Conservation (phyloP, 2,797 vertebrate genomes). For the Synanceia verrucosa region DNA sequence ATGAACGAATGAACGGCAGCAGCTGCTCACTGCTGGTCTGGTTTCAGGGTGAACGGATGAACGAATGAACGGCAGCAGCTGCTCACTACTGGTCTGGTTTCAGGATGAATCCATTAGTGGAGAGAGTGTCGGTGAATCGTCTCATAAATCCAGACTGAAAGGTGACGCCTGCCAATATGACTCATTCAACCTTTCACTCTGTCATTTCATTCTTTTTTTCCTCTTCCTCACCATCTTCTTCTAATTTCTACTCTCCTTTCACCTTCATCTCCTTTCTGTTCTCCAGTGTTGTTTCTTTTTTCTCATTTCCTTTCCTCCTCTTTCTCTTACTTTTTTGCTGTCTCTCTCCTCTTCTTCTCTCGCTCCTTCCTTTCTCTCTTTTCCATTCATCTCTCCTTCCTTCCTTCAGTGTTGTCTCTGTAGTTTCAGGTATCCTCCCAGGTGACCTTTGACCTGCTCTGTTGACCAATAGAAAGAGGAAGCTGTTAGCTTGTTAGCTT, state of each 20-base stretch:
- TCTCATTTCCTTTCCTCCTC: background rate
- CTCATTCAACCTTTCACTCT: slow-evolving; percentile 74
- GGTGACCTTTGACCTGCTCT: no score
- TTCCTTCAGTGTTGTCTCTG: no score
- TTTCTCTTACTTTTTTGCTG: background rate
- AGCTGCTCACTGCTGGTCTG: no score
- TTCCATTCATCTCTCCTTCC: background rate
- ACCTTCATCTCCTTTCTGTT: background rate
- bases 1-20: background rate
- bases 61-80: background rate
- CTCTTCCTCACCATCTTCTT: background rate
- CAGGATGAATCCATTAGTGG: slow-evolving; percentile 48
- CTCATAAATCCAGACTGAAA: slow-evolving; percentile 74
- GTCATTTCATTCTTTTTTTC: background rate
- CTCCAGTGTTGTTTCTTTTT: no score
- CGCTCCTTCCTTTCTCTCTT: no score
- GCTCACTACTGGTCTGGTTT: background rate
- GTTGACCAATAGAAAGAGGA: no score
- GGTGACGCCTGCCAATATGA: slow-evolving; percentile 75
- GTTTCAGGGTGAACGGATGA: no score
- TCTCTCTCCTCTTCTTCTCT: background rate
- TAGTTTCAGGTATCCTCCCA: no score
- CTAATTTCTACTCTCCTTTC: background rate
- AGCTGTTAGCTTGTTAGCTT: no score
- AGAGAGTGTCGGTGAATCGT: slow-evolving; percentile 44